Evolutionary conservation across 2,113 vertebrate genomes (phyloP).

Genomic region (Chiloscyllium plagiosum): DNA sequence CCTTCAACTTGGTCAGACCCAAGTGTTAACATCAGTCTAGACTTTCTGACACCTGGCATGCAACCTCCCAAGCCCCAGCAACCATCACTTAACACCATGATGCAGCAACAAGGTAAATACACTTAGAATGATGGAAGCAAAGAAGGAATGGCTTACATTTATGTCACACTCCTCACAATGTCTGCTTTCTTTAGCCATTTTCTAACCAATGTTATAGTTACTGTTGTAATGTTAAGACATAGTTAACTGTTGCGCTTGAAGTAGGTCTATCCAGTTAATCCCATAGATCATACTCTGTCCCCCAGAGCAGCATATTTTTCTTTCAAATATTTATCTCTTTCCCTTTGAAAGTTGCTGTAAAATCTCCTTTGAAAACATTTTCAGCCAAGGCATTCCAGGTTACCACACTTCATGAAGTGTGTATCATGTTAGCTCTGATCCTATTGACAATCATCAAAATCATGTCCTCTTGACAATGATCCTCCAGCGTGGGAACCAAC

Average conservation of each 20-base stretch:
- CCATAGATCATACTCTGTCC: not conserved
- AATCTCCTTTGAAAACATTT: not conserved
- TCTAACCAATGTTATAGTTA: not conserved
- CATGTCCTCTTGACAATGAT: not conserved
- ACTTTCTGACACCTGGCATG: conserved; percentile 86
- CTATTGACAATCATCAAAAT: not conserved
- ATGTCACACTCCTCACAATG: not conserved
- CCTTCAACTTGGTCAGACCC: conserved; percentile 93
- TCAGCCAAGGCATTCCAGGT: not conserved
- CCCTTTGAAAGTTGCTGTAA: not conserved
- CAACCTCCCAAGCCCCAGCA: conserved; percentile 83
- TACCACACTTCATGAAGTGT: not conserved
- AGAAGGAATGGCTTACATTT: not conserved
- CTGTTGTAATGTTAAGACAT: not conserved
- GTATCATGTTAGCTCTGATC: not conserved
- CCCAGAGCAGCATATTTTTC: not conserved
- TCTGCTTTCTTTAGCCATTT: not conserved
- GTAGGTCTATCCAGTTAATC: not conserved
- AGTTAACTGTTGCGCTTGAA: not conserved
- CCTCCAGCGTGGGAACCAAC: not conserved
- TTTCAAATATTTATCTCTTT: not conserved
- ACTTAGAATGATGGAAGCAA: not conserved
- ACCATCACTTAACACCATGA: conserved; percentile 86
- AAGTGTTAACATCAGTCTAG: conserved; percentile 92
- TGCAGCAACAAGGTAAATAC: conserved; percentile 78